These are phyloP conservation scores for Drosophila neotestacea DNA, from an alignment of 2,888 invertebrate genomes.

Conservation along the genomic window DNA sequence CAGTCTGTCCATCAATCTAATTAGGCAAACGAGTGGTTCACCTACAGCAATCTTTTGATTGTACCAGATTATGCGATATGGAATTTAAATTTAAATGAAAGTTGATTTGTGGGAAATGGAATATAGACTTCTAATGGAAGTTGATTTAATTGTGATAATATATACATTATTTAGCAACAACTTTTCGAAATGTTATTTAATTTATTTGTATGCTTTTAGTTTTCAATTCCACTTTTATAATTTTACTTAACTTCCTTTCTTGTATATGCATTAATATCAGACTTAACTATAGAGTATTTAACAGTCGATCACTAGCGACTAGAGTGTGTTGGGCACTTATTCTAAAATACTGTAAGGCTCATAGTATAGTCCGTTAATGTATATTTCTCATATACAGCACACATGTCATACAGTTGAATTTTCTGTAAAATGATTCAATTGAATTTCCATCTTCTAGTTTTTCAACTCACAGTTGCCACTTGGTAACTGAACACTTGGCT, in stretches of 20 bases:
- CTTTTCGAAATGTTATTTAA: not conserved
- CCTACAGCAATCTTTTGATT: not conserved
- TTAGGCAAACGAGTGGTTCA: slow-evolving; percentile 12
- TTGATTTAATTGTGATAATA: not conserved
- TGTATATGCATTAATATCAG: too few species aligned
- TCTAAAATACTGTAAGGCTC: not conserved
- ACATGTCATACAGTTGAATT: not conserved
- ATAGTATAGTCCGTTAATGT: not conserved
- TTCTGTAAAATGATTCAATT: not conserved
- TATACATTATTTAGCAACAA: too few species aligned
- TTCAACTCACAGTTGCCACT: not conserved
- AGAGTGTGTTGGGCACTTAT: too few species aligned
- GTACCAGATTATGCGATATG: not conserved
- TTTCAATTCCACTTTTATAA: too few species aligned
- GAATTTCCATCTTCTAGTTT: not conserved
- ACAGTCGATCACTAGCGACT: not conserved
- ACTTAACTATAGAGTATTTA: not conserved
- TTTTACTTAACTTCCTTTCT: too few species aligned
- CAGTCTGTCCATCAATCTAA: slow-evolving; percentile 20
- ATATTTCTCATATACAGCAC: too few species aligned
- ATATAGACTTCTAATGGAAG: not conserved
- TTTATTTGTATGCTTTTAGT: too few species aligned
- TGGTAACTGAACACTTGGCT: not conserved
- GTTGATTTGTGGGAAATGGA: not conserved
- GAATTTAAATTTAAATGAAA: too few species aligned